Evolutionary conservation across 1,140 invertebrate species (phyloP), one percentile per base, ranked within the genome.

Genomic region (Acarapis woodi): DNA sequence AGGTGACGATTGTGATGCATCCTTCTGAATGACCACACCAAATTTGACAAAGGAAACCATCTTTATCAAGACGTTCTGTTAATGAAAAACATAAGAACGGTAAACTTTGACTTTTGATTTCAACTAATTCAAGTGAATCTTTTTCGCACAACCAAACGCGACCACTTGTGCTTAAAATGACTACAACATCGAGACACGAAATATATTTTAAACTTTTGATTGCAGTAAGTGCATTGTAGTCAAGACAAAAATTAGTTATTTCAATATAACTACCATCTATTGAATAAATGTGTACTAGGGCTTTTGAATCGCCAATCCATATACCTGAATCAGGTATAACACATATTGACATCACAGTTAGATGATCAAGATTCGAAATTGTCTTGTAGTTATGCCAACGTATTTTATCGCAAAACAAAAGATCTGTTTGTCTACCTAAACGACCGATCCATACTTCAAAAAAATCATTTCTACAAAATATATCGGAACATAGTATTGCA

Each of bases 241-340:
- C 59, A 29, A 67, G 42, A 44, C 53, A 33, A 66, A 49, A 48
- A 59, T 59, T 22, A 49, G 52, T 37, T 32, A 50, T 35, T 40
- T 46, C 35, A 16, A 37, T 34, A 40, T 49, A 46, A 47, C 38
- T 12, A 32, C 15, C 22, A 39, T 29, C 24, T 8, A 9, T 32
- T n/a, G 34, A 42, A 45, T 75, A 82, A 1, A 75, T 71, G 47
- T 77, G 71, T 33, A 87, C 65, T 38, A 69, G 65, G 12, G 75
- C 76, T 0, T 62, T 56, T 37, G 68, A 70, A 53, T 87, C 79
- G 0, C 78, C 79, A 38, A 83, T 64, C 80, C 80, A 88, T 33
- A 87, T 66, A 24, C 61, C 60, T 40, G 62, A 59, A 41, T 68
- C 62, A n/a, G 30, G 24, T 16, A 79, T 64, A 2, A 67, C 63